Base-by-base conservation (phyloP, 2,888 invertebrate species). In the Diogma glabrata region DNA sequence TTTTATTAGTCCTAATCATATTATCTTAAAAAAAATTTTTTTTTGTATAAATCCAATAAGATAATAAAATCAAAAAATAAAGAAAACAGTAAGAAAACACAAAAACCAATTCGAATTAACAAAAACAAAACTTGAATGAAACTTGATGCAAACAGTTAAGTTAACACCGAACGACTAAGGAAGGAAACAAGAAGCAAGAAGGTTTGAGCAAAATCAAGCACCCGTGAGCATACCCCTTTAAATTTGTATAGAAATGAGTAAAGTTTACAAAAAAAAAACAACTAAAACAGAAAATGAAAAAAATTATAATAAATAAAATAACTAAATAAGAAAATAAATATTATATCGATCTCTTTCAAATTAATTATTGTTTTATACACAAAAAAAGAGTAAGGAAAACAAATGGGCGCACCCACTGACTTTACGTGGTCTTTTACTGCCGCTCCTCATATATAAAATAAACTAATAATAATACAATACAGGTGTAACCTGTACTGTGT, bases 91-190 rank as follows among this genome's bases (percentile, higher is more conserved):
- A 10, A 49, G 20, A 38, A 36, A 36, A 24, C 19, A 50, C 23
- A 49, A 6, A 22, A 49, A 6, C 19, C 9, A 36, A 16, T 36
- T 43, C 19, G 7, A 9, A 9, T 43, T 17, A 17, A 17, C 17
- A 20, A 43, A 23, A 46, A 46, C 7, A 23, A 24, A 24, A 24
- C 6, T 24, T 24, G 6, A 7, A 48, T 17, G 22, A 30, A 46
- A 49, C 20, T 28, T 56, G 60, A 60, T 59, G 60, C 60, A 60
- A 55, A 59, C 60, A 57, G 58, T 57, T 58, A 61, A 59, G 50
- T 50, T 52, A 54, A 59, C 58, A 59, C 58, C 58, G 59, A 56
- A 53, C 56, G 54, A 58, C 58, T 58, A 56, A 57, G 55, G 54
- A 56, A 56, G 58, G 59, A 59, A 59, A 59, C 55, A 58, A 58